Conservation (phyloP, 2,797 vertebrate genomes). For the Poecile montanus region DNA sequence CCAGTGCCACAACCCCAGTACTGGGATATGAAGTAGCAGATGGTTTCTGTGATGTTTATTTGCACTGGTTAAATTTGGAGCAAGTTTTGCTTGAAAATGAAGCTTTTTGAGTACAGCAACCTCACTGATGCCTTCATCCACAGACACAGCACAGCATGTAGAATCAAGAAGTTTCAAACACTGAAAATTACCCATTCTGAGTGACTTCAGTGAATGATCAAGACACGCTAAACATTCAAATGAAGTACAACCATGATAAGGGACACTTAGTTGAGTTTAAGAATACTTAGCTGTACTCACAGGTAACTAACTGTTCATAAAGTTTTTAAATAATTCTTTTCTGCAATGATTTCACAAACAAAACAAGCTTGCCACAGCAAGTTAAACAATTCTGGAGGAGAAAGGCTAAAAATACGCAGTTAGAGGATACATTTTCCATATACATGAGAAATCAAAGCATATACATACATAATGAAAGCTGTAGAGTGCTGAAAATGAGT, state of each 20-base stretch:
- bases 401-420: not conserved
- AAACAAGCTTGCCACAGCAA: not conserved
- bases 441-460: conserved; percentile 32
- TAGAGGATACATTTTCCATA: conserved; percentile 6
- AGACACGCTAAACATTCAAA: not conserved
- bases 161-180: not conserved
- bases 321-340: not conserved
- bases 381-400: not conserved
- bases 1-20: not conserved
- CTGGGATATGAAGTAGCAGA: not conserved
- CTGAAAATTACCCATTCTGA: not conserved
- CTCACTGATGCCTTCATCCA: not conserved
- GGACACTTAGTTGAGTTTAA: not conserved
- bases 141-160: not conserved
- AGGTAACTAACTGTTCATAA: not conserved
- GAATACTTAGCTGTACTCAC: not conserved
- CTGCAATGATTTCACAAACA: not conserved
- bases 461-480: conserved; percentile 17
- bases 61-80: not conserved
- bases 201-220: not conserved
- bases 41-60: not conserved
- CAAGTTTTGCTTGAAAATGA: not conserved
- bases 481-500: conserved; percentile 14
- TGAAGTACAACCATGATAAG: not conserved
- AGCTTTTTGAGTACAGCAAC: not conserved